A percentile compares a stretch with the other conserved stretches of the same genome.
Evolutionary conservation across 2,888 invertebrate genomes (phyloP).

Genomic region (Epirrita christyi): DNA sequence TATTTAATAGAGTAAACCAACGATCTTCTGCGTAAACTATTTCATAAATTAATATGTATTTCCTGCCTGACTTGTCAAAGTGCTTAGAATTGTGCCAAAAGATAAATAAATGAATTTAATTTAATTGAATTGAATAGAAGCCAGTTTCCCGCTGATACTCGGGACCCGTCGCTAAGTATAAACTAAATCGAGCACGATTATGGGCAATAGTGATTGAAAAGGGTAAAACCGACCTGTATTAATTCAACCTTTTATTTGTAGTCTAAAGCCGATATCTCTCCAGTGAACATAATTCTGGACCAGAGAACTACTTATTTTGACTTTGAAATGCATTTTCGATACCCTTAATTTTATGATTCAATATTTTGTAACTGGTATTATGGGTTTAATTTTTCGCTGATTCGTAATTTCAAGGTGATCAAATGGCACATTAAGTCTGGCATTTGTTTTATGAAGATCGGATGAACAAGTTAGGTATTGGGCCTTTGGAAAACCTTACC

Average conservation of each 20-base stretch:
- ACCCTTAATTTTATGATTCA: conserved; percentile 34
- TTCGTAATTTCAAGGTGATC: conserved; percentile 24
- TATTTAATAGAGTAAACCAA: too few relatives aligned
- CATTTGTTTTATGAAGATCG: neutral
- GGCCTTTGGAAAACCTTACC: too few relatives aligned
- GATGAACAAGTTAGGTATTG: neutral
- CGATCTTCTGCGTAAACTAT: too few relatives aligned
- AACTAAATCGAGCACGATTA: conserved; percentile 76
- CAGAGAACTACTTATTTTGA: conserved; percentile 34
- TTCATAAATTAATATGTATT: too few relatives aligned
- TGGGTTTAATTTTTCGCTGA: conserved; percentile 29
- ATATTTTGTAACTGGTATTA: conserved; percentile 35
- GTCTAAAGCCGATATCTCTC: conserved; percentile 55
- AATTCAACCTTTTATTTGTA: conserved; percentile 62
- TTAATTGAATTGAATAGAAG: too few relatives aligned
- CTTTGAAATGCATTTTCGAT: conserved; percentile 32
- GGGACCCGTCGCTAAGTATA: conserved; percentile 52
- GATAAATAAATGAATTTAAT: too few relatives aligned
- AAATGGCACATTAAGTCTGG: conserved; percentile 12
- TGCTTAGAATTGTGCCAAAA: too few relatives aligned
- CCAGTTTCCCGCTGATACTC: conserved; percentile 32
- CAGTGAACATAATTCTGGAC: conserved; percentile 52
- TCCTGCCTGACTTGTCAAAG: too few relatives aligned
- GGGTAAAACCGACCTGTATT: conserved; percentile 72
- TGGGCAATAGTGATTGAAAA: conserved; percentile 82